Evolutionary conservation across 2,797 vertebrate species (phyloP), one percentile per base, ranked within the genome.

Genomic region (Molothrus aeneus): DNA sequence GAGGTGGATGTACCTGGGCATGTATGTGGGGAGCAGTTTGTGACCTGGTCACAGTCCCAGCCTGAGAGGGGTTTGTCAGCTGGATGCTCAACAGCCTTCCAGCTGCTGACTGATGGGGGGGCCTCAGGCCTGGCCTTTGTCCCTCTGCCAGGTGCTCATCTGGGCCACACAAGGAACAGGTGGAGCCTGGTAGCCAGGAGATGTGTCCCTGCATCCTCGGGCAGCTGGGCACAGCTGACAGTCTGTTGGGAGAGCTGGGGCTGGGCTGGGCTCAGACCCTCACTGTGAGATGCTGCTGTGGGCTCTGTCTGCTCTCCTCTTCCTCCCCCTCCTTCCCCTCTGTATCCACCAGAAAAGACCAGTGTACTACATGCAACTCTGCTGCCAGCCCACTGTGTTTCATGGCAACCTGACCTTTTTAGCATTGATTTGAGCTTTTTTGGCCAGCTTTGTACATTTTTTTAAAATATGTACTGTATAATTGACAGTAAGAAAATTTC

Each of bases 401-500:
- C 93, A 61, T 50, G 86, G 95, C 93, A 97, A 72, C 80, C 94
- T 90, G 92, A 57, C 89, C 65, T 51, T 91, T 84, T 80, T 75
- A 90, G 94, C 63, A 84, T 88, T 96, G 95, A 94, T 83, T 77
- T 88, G 71, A 93, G 91, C 63, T 70, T 93, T 92, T 75, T 83
- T 2, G 5, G 83, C 71, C 78, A 85, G 88, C 91, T 84, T 92
- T 22, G 2, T 80, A 71, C 56, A 31, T 66, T 74, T 73, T 91
- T 80, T 14, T 43, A 56, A 96, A 88, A 88, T 61, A 53, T 38
- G 61, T 96, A 93, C 95, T 93, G 94, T 97, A 88, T 81, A 93
- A 96, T 93, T 96, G 95, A 94, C 78, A 84, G 56, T 89, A 97
- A 93, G 82, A 93, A 79, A 75, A 92, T 89, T 97, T 95, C 95